Evolutionary conservation across 53 echinoderm and acorn worm species (phyloP).

Genomic region (Patiria pectinifera): DNA sequence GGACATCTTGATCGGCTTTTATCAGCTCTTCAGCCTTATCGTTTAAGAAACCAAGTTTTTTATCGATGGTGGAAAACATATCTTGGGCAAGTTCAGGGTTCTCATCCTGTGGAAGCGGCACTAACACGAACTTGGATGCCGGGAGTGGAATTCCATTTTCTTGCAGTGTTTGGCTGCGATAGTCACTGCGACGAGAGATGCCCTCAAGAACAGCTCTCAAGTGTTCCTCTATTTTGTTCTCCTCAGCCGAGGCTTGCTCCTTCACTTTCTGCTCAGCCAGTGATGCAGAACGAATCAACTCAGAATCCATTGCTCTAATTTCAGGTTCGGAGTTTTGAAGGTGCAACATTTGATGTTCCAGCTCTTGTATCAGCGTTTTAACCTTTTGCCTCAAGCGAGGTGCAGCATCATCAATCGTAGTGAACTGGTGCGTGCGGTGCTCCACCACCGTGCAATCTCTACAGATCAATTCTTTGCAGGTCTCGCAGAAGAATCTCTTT

Average conservation of each 20-base stretch:
- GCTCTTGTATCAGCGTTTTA: not conserved
- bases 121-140: too few relatives aligned
- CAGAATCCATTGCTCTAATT: not conserved
- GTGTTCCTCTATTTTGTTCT: not conserved
- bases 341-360: not conserved
- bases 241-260: not conserved
- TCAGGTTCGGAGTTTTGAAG: not conserved
- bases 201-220: not conserved
- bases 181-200: not conserved
- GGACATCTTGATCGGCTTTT: not conserved
- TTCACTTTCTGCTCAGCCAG: not conserved
- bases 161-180: not conserved
- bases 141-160: not conserved
- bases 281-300: not conserved
- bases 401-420: slow-evolving; percentile 34
- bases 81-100: not conserved
- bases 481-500: slow-evolving; percentile 60
- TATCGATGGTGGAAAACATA: not conserved
- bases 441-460: slow-evolving; percentile 67
- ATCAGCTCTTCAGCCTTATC: not conserved
- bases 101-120: not conserved
- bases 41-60: not conserved
- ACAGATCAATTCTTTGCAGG: slow-evolving; percentile 64
- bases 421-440: slow-evolving; percentile 41
- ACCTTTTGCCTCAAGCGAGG: not conserved